phyloP scores from a whole-genome alignment of 2,797 vertebrate genomes.

The Caiman crocodilus region DNA sequence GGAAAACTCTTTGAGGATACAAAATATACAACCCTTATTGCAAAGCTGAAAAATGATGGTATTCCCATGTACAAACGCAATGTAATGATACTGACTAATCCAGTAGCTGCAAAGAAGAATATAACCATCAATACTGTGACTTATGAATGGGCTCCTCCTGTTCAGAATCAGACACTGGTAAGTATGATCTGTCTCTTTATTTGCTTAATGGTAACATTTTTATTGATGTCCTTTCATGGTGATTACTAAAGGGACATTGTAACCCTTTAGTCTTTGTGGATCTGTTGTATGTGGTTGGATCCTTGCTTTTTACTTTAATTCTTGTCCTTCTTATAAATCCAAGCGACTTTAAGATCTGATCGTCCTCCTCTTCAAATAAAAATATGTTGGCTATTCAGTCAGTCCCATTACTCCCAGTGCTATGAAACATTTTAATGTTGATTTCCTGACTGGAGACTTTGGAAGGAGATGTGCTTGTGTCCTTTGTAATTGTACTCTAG shows the following conservation, averaged over 20 bases:
- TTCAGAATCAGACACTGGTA: conserved; percentile 93
- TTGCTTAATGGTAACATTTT: not conserved
- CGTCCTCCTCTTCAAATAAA: not conserved
- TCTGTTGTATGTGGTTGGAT: not conserved
- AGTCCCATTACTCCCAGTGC: not conserved
- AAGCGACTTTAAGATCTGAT: not conserved
- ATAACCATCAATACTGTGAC: conserved; percentile 89
- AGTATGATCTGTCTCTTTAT: conserved; percentile 35
- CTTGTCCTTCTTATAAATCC: not conserved
- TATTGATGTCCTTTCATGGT: not conserved
- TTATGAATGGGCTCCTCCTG: conserved; percentile 96
- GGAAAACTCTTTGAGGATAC: conserved; percentile 97
- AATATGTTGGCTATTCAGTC: not conserved
- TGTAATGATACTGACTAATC: conserved; percentile 87
- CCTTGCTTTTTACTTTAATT: not conserved
- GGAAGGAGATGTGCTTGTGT: not conserved
- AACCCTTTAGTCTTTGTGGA: not conserved
- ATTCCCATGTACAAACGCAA: conserved; percentile 90
- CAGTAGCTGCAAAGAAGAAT: conserved; percentile 87
- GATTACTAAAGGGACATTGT: not conserved
- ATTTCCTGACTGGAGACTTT: too few species aligned
- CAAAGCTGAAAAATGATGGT: conserved; percentile 94
- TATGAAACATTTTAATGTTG: not conserved
- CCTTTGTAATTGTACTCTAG: not conserved
- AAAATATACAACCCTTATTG: conserved; percentile 95